Percentiles rank a stretch among this genome's conserved stretches.
These are phyloP conservation scores for Drosophila macrospina DNA, from an alignment of 2,888 invertebrate species.

Conservation along the genomic window DNA sequence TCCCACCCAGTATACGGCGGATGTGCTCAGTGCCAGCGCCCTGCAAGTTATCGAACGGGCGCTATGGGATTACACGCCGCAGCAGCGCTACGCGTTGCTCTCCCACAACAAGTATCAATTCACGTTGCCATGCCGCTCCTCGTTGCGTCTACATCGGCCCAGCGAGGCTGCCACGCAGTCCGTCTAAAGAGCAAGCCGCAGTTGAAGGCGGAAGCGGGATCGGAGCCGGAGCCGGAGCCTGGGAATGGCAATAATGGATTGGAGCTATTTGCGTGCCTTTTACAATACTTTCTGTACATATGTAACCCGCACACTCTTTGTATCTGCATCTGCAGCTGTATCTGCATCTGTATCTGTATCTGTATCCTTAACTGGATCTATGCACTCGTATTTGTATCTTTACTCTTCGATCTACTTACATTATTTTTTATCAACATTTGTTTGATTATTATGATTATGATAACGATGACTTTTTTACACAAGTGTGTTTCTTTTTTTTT, in stretches of 20 bases:
- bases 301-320: slow-evolving; percentile 28
- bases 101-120: slow-evolving; percentile 84
- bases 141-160: slow-evolving; percentile 80
- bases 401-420: slow-evolving; percentile 24
- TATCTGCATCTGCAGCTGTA: slow-evolving; percentile 24
- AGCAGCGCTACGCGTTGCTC: slow-evolving; percentile 85
- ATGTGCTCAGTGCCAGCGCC: slow-evolving; percentile 88
- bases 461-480: neutral
- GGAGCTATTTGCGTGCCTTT: slow-evolving; percentile 39
- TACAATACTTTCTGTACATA: slow-evolving; percentile 54
- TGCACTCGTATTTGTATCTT: slow-evolving; percentile 27
- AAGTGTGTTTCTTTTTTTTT: too few species aligned
- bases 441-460: slow-evolving; percentile 43
- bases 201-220: slow-evolving; percentile 5
- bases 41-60: slow-evolving; percentile 88
- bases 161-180: slow-evolving; percentile 69
- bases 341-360: slow-evolving; percentile 25
- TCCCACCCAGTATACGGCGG: slow-evolving; percentile 88
- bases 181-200: slow-evolving; percentile 47
- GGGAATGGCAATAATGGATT: slow-evolving; percentile 18
- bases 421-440: slow-evolving; percentile 40
- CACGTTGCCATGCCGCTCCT: slow-evolving; percentile 85
- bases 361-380: slow-evolving; percentile 13
- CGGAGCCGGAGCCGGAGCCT: neutral
- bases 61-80: slow-evolving; percentile 87